Evolutionary conservation across 2,888 invertebrate genomes (phyloP).

Genomic region (Andrena flavipes): DNA sequence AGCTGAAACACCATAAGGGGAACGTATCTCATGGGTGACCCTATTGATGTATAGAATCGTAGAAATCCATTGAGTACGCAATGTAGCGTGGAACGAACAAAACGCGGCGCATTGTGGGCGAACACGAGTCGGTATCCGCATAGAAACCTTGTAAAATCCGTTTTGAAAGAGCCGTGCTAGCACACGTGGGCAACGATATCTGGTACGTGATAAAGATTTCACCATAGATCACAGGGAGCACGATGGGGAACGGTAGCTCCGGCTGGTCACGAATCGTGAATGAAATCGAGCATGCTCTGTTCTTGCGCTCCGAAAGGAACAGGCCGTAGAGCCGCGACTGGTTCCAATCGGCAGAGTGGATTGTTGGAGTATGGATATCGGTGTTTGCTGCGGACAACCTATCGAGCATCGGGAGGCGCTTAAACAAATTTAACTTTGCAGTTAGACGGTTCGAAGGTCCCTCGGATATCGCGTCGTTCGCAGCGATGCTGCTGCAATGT

Average conservation of each 20-base stretch:
- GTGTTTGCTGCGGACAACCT: conserved; percentile 8
- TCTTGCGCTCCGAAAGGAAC: conserved; percentile 16
- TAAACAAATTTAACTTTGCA: conserved; percentile 25
- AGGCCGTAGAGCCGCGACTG: background rate
- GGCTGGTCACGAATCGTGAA: conserved; percentile 64
- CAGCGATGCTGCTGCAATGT: background rate
- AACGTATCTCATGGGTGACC: conserved; percentile 15
- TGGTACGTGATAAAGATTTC: conserved; percentile 70
- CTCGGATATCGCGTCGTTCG: background rate
- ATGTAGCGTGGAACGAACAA: conserved; percentile 37
- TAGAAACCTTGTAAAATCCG: conserved; percentile 60
- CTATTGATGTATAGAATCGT: conserved; percentile 15
- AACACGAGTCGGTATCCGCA: conserved; percentile 58
- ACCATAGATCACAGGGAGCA: conserved; percentile 60
- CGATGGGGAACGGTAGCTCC: conserved; percentile 53
- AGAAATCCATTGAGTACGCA: conserved; percentile 51
- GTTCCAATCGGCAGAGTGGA: conserved; percentile 15
- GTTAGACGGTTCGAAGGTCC: background rate
- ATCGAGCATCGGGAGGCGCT: background rate
- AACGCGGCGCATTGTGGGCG: conserved; percentile 59
- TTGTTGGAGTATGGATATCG: conserved; percentile 11
- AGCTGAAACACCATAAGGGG: background rate
- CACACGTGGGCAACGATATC: conserved; percentile 68
- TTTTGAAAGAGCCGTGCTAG: conserved; percentile 44
- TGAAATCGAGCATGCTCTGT: conserved; percentile 52